Evolutionary conservation across 2,888 invertebrate genomes (phyloP), one percentile per base, ranked within the genome.

Genomic region (Adelognathus sp.): DNA sequence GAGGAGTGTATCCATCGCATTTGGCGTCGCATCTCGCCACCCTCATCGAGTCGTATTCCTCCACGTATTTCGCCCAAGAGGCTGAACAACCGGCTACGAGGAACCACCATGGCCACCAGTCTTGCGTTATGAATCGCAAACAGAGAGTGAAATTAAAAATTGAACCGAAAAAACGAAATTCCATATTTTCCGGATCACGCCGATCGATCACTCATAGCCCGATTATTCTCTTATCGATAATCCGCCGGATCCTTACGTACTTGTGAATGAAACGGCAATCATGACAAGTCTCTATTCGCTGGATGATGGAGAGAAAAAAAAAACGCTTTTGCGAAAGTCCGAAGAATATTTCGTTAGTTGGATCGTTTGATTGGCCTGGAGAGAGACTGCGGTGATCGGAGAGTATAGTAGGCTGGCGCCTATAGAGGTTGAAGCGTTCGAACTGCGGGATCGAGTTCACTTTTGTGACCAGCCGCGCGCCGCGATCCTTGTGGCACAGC

Each of bases 21-120:
- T 92, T 92, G 18, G 94, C 92, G 82, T 94, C 94, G 87, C 94
- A 95, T 81, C 94, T 92, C n/a, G 94, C 93, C 70, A 93, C 93
- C 64, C 93, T 92, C 75, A 94, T 88, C 11, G 93, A 87, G 82
- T 92, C 92, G 83, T 92, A 90, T 64, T 92, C 93, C 76, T 93
- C 93, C 58, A 87, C 82, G 74, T 87, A 88, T 56, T 83, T 85
- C 18, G 81, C 83, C 87, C 87, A 88, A n/a, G 86, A 87, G 9
- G 87, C 87, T 61, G 84, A 63, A 56, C 86, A 88, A 75, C 84
- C 83, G 56, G 86, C 84, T 71, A 88, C 60, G 56, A 87, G 76
- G 56, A 87, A 85, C 86, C 85, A 87, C 85, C 85, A 88, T 64
- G 84, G 82, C 87, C 86, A 88, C 84, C 85, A 84, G 81, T 82